Evolutionary conservation across 1,140 invertebrate genomes (phyloP).

Genomic region (Cydia pomonella): DNA sequence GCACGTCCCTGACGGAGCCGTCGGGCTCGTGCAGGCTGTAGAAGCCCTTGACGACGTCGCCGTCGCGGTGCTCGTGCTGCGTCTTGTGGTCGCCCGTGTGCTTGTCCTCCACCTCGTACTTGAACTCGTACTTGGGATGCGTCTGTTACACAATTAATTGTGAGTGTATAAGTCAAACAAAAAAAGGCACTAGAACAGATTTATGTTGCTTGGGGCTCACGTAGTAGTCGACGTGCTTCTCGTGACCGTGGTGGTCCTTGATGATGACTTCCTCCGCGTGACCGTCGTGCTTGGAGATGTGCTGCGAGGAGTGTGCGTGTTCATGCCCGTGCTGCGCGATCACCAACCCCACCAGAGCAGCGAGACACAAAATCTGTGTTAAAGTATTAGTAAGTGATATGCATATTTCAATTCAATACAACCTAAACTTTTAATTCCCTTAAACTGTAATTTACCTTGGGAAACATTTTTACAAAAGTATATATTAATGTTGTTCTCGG

Average conservation of each 20-base stretch:
- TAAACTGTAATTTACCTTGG: conserved; percentile 48
- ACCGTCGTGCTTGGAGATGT: conserved; percentile 56
- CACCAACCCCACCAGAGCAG: conserved; percentile 40
- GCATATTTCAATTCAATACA: neutral
- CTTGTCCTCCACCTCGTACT: conserved; percentile 50
- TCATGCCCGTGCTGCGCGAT: conserved; percentile 46
- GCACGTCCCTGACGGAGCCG: conserved; percentile 47
- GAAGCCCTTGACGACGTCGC: conserved; percentile 75
- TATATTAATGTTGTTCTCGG: conserved; percentile 37
- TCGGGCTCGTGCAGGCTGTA: conserved; percentile 71
- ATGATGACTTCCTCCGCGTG: conserved; percentile 49
- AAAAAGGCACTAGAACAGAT: neutral
- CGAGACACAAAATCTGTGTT: conserved; percentile 52
- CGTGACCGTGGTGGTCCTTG: conserved; percentile 42
- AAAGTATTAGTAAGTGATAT: conserved; percentile 19
- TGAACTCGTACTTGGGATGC: conserved; percentile 40
- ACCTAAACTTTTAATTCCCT: neutral
- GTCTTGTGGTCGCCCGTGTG: conserved; percentile 65
- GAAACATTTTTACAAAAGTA: conserved; percentile 46
- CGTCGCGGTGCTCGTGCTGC: conserved; percentile 67
- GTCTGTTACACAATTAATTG: conserved; percentile 45
- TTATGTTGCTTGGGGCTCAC: conserved; percentile 18
- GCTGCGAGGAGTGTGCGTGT: conserved; percentile 53
- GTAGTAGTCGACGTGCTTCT: conserved; percentile 43
- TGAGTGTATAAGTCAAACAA: neutral